A percentile compares a stretch with the other conserved stretches of the same genome.
Evolutionary conservation across 2,888 invertebrate species (phyloP).

Genomic region (Mythimna ferrago): DNA sequence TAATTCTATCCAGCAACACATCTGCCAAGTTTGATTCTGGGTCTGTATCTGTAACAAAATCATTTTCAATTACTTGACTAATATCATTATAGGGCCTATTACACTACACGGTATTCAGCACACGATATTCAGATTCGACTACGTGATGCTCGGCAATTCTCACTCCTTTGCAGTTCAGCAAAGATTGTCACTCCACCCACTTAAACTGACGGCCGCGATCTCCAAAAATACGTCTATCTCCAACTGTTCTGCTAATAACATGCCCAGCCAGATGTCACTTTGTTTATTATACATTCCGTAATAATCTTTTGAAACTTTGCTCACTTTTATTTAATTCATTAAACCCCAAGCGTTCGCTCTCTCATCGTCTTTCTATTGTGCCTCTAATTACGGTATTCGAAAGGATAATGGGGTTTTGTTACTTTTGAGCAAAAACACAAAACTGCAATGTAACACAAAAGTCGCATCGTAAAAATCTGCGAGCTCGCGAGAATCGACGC

Average conservation of each 20-base stretch:
- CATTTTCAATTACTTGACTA: not conserved
- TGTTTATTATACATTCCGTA: not conserved
- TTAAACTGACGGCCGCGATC: not conserved
- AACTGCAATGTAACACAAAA: too few relatives aligned
- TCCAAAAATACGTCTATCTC: too few relatives aligned
- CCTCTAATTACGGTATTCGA: too few relatives aligned
- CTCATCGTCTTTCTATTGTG: too few relatives aligned
- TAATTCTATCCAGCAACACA: slow-evolving; percentile 46
- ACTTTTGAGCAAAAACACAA: too few relatives aligned
- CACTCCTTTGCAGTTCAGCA: not conserved
- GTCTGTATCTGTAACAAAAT: slow-evolving; percentile 37
- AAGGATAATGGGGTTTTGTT: not conserved
- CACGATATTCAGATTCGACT: too few relatives aligned
- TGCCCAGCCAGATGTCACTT: not conserved
- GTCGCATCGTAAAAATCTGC: too few relatives aligned
- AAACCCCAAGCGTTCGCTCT: too few relatives aligned
- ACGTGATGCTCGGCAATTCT: not conserved
- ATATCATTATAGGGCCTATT: not conserved
- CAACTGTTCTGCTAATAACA: not conserved
- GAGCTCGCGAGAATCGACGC: too few relatives aligned
- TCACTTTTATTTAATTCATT: not conserved
- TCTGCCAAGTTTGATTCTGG: slow-evolving; percentile 51
- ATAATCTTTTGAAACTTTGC: not conserved
- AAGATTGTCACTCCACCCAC: not conserved
- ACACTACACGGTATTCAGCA: too few relatives aligned